Base-by-base conservation (phyloP, 2,888 invertebrate species). In the Aromia moschata region DNA sequence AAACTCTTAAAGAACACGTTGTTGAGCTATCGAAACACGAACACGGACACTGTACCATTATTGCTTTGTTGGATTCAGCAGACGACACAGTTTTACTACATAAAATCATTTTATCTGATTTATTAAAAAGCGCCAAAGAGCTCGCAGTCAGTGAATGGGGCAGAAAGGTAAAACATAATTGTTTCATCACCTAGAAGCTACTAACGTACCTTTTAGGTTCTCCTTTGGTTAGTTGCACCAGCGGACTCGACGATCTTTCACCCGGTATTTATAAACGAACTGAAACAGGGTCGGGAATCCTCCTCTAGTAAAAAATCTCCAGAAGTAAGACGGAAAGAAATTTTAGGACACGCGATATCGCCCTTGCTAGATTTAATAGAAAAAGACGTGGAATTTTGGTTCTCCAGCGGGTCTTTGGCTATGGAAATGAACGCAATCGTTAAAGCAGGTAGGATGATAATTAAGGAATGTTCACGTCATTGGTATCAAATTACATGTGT, bases 1-100 rank as follows among this genome's bases (percentile, higher is more conserved):
- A 97, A 84, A 87, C 89, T 45, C 85, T 98, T 16, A 97, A 97
- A 77, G 91, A 92, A 60, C 90, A 94, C 75, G 86, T 93, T 0
- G 83, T 89, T 2, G 89, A 92, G 55, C 85, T 96, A 7, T 89
- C 91, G 49, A 87, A 87, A 62, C 96, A 97, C 70, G 94, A 97
- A 79, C 89, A 93, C 68, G 97, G 96, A 0, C 92, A 96, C 78
- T 82, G 91, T 18, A 86, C 93, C 15, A 81, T 98, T 17, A 83
- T 96, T 62, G 88, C 93, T 0, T 84, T 97, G 64, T 88, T 97
- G 67, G 97, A 98, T 78, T 84, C 88, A 0, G 89, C 96, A 1
- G 98, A 98, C 77, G 98, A 98, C 76, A 98, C 97, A 0, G 92
- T 93, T 53, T 84, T 97, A 0, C 85, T 96, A 14, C 91, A 91